Base-by-base conservation (phyloP, 1,140 invertebrate species). In the Drosophila parvula region DNA sequence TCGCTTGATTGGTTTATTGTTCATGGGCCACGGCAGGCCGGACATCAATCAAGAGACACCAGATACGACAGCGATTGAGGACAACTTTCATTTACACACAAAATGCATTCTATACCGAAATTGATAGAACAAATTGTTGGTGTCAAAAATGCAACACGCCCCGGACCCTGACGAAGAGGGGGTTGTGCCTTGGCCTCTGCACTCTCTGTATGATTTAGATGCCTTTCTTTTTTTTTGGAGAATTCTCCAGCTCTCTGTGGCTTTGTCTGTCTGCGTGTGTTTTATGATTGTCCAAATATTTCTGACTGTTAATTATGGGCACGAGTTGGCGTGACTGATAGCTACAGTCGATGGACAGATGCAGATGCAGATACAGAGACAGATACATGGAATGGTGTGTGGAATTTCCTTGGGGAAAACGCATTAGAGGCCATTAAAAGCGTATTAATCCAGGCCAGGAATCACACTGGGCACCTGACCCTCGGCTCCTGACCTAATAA, bases 31-130 rank as follows among this genome's bases (percentile, higher is more conserved):
- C 41, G 50, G 65, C 71, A 76, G 58, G 51, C 58, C 70, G 75
- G 45, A 69, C 75, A 88, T 79, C 83, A 88, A 88, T 86, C 83
- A 55, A 88, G 83, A 71, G 58, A 61, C 40, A 62, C 58, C 50
- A 58, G 62, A 78, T 53, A 56, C 67, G 41, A 63, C 48, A 65
- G 48, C 51, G 68, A 86, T 86, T 86, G 77, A 78, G 83, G 79
- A 83, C 84, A 88, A 77, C 84, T 86, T 86, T 88, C 80, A 88
- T 86, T 86, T 83, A 74, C 83, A 86, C 88, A 82, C n/a, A 82
- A 84, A 85, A 85, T 78, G 78, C 78, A 85, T 84, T 84, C 59
- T 74, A 78, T 59, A 36, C 62, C 73, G 28, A 82, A 80, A 84
- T 74, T 77, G 76, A 77, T 75, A 82, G 79, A 86, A 88, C 83